These are phyloP conservation scores for Lutjanus campechanus DNA, from an alignment of 2,797 vertebrate species.

Conservation along the genomic window DNA sequence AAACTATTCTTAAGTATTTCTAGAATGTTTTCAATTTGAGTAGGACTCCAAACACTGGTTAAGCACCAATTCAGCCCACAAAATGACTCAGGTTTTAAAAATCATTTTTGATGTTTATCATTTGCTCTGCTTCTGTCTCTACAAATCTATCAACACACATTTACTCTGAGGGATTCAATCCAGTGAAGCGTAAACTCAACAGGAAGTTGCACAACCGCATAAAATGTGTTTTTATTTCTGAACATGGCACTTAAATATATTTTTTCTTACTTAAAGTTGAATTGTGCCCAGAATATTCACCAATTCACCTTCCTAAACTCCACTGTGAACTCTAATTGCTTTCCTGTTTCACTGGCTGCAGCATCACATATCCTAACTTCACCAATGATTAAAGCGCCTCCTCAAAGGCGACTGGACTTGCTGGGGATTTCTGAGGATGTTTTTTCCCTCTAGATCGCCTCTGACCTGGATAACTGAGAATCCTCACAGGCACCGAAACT, in stretches of 20 bases:
- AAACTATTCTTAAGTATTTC: neutral
- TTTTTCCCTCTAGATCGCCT: neutral
- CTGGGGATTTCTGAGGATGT: neutral
- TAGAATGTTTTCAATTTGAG: neutral
- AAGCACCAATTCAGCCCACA: neutral
- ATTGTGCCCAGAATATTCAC: neutral
- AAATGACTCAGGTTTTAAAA: neutral
- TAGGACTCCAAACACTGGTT: neutral
- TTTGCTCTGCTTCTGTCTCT: neutral
- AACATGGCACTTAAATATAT: neutral
- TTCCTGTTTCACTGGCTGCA: neutral
- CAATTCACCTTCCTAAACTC: neutral
- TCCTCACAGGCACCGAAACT: neutral
- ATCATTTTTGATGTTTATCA: too few species aligned
- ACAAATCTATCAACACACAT: neutral
- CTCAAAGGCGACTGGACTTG: neutral
- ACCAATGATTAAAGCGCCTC: neutral
- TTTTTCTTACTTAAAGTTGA: neutral
- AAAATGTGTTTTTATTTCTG: neutral
- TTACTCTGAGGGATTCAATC: neutral
- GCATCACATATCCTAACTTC: neutral
- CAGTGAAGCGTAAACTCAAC: neutral
- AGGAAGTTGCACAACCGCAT: neutral
- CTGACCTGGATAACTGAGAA: neutral
- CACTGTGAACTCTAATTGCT: neutral